A percentile compares a stretch with the other conserved stretches of the same genome.
Evolutionary conservation across 2,888 invertebrate species (phyloP).

Genomic region (Belgica antarctica): DNA sequence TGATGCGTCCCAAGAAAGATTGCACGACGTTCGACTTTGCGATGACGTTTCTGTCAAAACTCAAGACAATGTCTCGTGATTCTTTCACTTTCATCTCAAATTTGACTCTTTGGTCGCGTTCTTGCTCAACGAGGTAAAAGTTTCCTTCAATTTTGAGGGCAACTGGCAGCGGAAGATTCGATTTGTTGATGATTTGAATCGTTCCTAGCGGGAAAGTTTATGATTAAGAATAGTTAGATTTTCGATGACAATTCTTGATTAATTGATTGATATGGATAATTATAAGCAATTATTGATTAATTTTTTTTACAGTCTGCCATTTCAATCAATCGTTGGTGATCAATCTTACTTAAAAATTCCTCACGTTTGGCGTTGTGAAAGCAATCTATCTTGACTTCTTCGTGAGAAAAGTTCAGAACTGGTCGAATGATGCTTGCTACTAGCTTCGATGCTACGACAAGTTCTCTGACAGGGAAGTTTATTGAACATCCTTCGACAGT

Average conservation of each 20-base stretch:
- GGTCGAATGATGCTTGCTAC: conserved; percentile 28
- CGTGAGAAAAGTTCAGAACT: conserved; percentile 10
- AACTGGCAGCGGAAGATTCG: conserved; percentile 27
- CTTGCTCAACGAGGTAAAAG: neutral
- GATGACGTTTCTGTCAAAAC: conserved; percentile 5
- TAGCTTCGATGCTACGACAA: conserved; percentile 19
- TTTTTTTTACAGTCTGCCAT: no score
- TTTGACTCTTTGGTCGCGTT: conserved; percentile 19
- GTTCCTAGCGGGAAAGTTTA: no score
- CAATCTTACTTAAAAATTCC: neutral
- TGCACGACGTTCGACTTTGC: neutral
- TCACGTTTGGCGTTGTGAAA: conserved; percentile 10
- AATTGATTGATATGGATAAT: no score
- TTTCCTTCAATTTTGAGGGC: conserved; percentile 33
- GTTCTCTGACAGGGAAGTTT: conserved; percentile 30
- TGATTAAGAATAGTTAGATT: no score
- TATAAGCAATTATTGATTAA: no score
- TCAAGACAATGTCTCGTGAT: conserved; percentile 10
- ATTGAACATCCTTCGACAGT: conserved; percentile 38
- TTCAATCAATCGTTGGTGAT: no score
- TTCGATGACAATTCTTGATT: no score
- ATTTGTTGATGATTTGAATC: conserved; percentile 1
- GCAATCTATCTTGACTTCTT: conserved; percentile 31
- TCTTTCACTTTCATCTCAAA: conserved; percentile 28
- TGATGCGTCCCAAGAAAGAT: neutral